These are phyloP conservation scores for Platysteira castanea DNA, from an alignment of 2,113 vertebrate genomes.

Conservation along the genomic window DNA sequence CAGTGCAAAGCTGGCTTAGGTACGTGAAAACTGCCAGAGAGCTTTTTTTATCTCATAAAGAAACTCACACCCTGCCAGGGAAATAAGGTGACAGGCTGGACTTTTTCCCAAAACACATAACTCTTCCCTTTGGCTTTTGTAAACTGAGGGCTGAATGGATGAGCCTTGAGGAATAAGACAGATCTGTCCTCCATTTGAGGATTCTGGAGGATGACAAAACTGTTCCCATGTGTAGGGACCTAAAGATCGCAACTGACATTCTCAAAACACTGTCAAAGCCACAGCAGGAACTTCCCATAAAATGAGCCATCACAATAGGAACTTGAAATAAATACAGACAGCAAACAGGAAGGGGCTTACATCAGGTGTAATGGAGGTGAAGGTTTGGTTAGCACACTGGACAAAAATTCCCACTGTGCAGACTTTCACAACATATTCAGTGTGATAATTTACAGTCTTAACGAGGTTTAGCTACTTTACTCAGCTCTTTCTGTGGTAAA, in stretches of 20 bases:
- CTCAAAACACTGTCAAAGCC: background rate
- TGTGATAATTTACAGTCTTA: background rate
- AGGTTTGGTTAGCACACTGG: background rate
- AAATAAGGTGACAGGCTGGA: background rate
- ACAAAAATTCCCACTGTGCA: background rate
- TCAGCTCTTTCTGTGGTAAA: background rate
- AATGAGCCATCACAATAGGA: background rate
- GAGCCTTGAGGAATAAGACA: background rate
- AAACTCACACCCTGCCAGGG: accelerated
- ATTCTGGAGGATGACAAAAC: background rate
- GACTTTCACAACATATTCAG: background rate
- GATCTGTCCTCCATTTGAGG: background rate
- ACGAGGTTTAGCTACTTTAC: background rate
- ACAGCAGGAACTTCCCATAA: background rate
- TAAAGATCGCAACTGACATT: background rate
- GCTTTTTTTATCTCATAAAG: background rate
- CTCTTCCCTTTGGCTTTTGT: background rate
- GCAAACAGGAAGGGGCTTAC: background rate
- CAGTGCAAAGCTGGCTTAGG: background rate
- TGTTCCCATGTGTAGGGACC: no score
- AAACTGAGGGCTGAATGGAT: background rate
- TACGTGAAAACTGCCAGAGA: accelerated
- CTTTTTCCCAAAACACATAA: background rate
- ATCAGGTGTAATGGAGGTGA: background rate
- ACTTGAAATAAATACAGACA: accelerated